These are phyloP conservation scores for Electrona antarctica DNA, from an alignment of 2,113 vertebrate species.

Conservation along the genomic window DNA sequence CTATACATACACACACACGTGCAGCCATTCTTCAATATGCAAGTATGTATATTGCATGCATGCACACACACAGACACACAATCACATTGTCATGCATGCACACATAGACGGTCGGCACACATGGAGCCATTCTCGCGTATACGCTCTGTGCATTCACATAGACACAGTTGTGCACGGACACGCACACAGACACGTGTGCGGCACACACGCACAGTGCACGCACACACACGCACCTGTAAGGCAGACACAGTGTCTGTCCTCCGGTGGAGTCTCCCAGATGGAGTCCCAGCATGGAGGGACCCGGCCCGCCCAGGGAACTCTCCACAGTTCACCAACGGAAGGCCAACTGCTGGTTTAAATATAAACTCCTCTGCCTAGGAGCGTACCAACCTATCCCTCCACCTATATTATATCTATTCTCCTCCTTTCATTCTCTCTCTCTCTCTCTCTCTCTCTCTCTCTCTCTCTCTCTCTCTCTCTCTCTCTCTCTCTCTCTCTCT, in stretches of 20 bases:
- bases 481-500: background rate
- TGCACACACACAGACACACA: too few species aligned
- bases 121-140: too few species aligned
- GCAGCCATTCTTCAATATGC: too few species aligned
- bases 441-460: background rate
- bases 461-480: background rate
- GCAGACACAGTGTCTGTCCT: background rate
- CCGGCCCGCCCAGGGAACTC: constrained; percentile 20
- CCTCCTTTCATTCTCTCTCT: background rate
- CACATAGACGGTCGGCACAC: too few species aligned
- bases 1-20: too few species aligned
- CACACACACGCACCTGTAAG: constrained; percentile 45
- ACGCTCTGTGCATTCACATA: too few species aligned
- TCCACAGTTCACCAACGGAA: constrained; percentile 42
- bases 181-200: background rate
- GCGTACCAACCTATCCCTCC: background rate
- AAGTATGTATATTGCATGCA: too few species aligned
- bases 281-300: constrained; percentile 31
- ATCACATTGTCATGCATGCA: too few species aligned
- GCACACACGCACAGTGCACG: background rate
- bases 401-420: too few species aligned
- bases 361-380: constrained; percentile 41
- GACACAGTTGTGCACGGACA: too few species aligned
- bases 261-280: constrained; percentile 43
- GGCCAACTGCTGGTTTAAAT: constrained; percentile 52